Conservation (phyloP, 1,140 invertebrate genomes). For the Mya arenaria region DNA sequence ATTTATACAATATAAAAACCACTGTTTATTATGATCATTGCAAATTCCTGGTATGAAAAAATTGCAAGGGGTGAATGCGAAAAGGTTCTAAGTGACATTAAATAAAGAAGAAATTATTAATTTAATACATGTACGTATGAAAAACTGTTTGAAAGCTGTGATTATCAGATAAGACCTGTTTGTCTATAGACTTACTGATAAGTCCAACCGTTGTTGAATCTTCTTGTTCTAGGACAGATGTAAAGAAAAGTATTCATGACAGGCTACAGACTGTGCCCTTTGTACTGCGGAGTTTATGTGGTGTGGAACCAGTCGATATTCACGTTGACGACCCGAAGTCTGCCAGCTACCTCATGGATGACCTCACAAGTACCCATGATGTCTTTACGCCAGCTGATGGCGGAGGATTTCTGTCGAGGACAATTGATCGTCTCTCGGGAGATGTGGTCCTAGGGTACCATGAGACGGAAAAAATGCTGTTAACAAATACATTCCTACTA, state of each 20-base stretch:
- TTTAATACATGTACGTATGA: too few relatives aligned
- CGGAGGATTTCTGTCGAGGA: constrained; percentile 52
- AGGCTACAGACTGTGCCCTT: constrained; percentile 71
- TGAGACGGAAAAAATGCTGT: constrained; percentile 79
- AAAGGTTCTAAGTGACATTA: too few relatives aligned
- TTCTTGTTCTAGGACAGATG: too few relatives aligned
- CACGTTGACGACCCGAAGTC: constrained; percentile 66
- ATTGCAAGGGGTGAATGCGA: too few relatives aligned
- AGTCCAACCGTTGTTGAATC: too few relatives aligned
- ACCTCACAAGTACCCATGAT: constrained; percentile 70
- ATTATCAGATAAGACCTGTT: too few relatives aligned
- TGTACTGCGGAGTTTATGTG: constrained; percentile 40
- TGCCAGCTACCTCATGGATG: constrained; percentile 70
- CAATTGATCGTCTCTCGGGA: constrained; percentile 75
- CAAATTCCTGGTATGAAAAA: too few relatives aligned
- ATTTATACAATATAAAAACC: too few relatives aligned
- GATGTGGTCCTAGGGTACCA: constrained; percentile 78
- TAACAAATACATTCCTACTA: constrained; percentile 73
- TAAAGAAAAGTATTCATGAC: constrained; percentile 67
- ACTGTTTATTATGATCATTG: too few relatives aligned
- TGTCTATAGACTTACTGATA: too few relatives aligned
- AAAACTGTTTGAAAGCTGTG: too few relatives aligned
- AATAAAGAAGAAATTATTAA: too few relatives aligned
- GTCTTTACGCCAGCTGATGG: constrained; percentile 13
- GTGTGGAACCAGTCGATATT: constrained; percentile 52